Conservation (phyloP, 2,797 vertebrate species). For the Coreius guichenoti region DNA sequence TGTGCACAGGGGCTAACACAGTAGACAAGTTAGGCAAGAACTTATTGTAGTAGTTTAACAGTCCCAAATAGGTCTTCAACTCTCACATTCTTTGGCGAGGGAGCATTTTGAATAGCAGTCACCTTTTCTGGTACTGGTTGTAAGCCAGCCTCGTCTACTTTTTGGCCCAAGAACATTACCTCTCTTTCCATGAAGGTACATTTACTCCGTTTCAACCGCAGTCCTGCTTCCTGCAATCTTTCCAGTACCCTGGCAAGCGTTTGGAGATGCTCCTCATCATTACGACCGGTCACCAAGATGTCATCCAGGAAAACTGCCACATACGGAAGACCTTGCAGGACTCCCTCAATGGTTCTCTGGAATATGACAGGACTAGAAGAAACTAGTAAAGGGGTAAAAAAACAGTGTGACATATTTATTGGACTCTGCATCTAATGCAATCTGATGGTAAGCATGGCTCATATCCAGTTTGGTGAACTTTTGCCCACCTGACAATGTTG, state of each 20-base stretch:
- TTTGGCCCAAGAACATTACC: neutral
- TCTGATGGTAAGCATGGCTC: slow-evolving; percentile 54
- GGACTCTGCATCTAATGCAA: slow-evolving; percentile 38
- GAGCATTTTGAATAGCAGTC: neutral
- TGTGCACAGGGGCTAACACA: neutral
- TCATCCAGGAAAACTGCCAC: slow-evolving; percentile 51
- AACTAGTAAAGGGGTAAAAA: no score
- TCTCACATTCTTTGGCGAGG: neutral
- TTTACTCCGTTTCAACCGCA: neutral
- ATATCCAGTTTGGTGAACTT: slow-evolving; percentile 52
- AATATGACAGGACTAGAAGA: no score
- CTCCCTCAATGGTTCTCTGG: slow-evolving; percentile 30
- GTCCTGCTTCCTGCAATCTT: neutral
- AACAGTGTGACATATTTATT: slow-evolving; percentile 30
- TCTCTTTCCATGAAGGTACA: neutral
- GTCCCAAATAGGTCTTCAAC: slow-evolving; percentile 12
- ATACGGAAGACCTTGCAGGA: slow-evolving; percentile 35
- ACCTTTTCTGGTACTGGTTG: neutral
- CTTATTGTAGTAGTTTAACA: slow-evolving; percentile 1
- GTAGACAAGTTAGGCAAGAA: neutral
- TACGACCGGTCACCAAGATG: neutral
- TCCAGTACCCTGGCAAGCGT: neutral
- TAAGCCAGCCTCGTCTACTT: neutral
- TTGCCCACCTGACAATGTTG: no score
- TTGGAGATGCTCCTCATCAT: neutral